These are phyloP conservation scores for Mycetomoellerius zeteki DNA, from an alignment of 1,140 invertebrate genomes.

Conservation along the genomic window DNA sequence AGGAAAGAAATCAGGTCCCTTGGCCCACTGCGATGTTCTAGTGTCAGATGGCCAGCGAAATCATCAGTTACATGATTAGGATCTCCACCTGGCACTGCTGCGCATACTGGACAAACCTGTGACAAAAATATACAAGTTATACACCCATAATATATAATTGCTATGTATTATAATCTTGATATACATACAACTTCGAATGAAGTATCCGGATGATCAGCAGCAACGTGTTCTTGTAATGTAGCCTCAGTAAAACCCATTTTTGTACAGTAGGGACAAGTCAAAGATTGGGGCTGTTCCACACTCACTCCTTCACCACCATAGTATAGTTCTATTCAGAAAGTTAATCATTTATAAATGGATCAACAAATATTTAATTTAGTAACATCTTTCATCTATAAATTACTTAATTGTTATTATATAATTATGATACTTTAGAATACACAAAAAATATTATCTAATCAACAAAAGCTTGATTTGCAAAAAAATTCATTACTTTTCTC, in stretches of 20 bases:
- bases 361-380: not conserved
- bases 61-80: constrained; percentile 99
- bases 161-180: constrained; percentile 30
- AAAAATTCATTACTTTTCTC: not conserved
- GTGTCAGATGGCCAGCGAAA: constrained; percentile 97
- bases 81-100: constrained; percentile 97
- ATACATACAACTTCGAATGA: constrained; percentile 94
- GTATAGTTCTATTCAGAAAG: constrained; percentile 92
- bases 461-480: not conserved
- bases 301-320: constrained; percentile 97
- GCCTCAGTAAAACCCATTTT: constrained; percentile 98
- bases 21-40: constrained; percentile 96
- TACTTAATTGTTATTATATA: not conserved
- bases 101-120: constrained; percentile 98
- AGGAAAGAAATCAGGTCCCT: constrained; percentile 95
- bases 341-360: constrained; percentile 47
- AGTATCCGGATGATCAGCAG: constrained; percentile 94
- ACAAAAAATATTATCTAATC: not conserved
- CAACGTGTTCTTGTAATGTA: constrained; percentile 96
- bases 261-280: constrained; percentile 98
- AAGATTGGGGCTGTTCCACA: constrained; percentile 97
- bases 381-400: not conserved
- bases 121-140: constrained; percentile 60
- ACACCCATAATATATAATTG: not conserved
- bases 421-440: not conserved